A percentile compares a stretch with the other conserved stretches of the same genome.
Evolutionary conservation across 2,113 vertebrate species (phyloP).

Genomic region (Elachura formosa): DNA sequence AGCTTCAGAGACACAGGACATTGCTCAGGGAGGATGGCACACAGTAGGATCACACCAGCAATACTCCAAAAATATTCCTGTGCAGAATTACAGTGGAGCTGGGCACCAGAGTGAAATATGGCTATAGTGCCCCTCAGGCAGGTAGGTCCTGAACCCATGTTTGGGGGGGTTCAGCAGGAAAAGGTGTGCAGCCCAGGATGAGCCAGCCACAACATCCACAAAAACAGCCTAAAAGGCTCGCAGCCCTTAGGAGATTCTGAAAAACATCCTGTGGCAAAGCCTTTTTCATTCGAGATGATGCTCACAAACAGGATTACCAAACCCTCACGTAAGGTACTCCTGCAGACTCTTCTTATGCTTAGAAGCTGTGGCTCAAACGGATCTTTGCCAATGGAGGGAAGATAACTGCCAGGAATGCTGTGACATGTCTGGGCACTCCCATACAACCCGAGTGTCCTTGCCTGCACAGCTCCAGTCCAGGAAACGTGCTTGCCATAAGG

Average conservation of each 20-base stretch:
- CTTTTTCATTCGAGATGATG: neutral
- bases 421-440: neutral
- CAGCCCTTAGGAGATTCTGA: neutral
- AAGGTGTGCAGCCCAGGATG: neutral
- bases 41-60: neutral
- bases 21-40: fast-evolving
- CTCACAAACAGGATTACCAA: neutral
- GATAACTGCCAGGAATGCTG: neutral
- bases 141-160: neutral
- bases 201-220: neutral
- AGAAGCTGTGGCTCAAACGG: neutral
- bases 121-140: neutral
- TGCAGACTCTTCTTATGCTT: neutral
- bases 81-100: neutral
- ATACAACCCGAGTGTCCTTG: neutral
- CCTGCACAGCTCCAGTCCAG: neutral
- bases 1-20: neutral
- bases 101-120: neutral
- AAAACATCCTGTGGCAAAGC: neutral
- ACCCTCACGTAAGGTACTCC: neutral
- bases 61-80: neutral
- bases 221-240: neutral
- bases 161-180: fast-evolving
- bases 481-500: neutral
- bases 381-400: neutral